phyloP scores from a whole-genome alignment of 2,113 vertebrate species.

The Trachemys scripta region DNA sequence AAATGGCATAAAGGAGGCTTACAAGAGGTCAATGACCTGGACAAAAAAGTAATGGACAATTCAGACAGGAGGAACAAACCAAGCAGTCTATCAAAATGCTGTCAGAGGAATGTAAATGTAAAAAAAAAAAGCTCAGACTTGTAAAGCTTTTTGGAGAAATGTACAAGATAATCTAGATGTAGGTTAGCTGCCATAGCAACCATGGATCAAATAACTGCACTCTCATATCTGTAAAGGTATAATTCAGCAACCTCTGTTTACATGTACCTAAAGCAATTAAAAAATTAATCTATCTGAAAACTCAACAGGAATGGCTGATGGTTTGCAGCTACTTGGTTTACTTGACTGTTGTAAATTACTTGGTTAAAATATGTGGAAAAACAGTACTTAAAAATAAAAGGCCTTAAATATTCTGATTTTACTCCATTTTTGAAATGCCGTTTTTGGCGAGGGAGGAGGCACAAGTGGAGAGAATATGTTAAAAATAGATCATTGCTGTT shows the following conservation, averaged over 20 bases:
- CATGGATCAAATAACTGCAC: slow-evolving; percentile 5
- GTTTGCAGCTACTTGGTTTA: background rate
- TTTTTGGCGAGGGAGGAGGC: background rate
- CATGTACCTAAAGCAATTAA: background rate
- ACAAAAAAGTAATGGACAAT: background rate
- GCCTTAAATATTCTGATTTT: slow-evolving; percentile 9
- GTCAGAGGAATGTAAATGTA: background rate
- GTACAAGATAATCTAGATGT: background rate
- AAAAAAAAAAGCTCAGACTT: background rate
- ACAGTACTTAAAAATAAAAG: background rate
- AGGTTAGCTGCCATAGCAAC: slow-evolving; percentile 69
- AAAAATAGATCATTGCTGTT: background rate
- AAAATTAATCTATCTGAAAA: background rate
- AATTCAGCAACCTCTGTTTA: slow-evolving; percentile 30
- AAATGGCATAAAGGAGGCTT: slow-evolving; percentile 3
- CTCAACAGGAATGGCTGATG: background rate
- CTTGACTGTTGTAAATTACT: background rate
- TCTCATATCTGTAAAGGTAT: slow-evolving; percentile 40
- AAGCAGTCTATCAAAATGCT: background rate
- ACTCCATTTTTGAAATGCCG: background rate
- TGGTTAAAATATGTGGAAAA: slow-evolving; percentile 6
- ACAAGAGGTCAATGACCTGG: background rate
- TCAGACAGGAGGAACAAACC: slow-evolving; percentile 23
- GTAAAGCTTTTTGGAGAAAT: background rate
- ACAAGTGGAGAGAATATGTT: background rate